These are phyloP conservation scores for Cromileptes altivelis DNA, from an alignment of 2,113 vertebrate species.

Conservation along the genomic window DNA sequence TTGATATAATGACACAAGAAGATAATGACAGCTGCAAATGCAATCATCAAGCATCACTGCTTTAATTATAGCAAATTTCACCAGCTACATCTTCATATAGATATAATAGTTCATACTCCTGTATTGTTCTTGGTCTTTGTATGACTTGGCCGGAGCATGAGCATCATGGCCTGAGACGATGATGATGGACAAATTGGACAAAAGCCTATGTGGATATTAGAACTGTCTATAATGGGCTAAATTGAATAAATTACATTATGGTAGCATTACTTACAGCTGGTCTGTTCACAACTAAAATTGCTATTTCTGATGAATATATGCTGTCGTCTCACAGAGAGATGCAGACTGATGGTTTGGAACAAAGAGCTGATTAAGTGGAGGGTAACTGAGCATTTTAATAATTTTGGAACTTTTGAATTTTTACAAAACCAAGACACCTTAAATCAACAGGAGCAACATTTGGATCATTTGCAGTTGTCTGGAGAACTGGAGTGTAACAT, in stretches of 20 bases:
- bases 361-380: background rate
- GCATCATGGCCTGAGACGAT: background rate
- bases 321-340: background rate
- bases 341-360: background rate
- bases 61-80: conserved; percentile 20
- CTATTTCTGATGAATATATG: background rate
- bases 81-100: conserved; percentile 19
- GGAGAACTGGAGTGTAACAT: background rate
- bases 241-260: conserved; percentile 18
- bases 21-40: conserved; percentile 3
- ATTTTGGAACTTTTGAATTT: background rate
- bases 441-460: background rate
- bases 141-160: background rate
- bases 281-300: background rate
- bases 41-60: background rate
- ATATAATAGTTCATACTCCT: conserved; percentile 12
- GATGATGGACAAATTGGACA: conserved; percentile 24
- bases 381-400: background rate
- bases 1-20: conserved; percentile 1
- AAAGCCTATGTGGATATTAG: conserved; percentile 17
- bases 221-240: conserved; percentile 9
- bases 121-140: conserved; percentile 36
- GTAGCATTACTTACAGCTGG: background rate
- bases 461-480: background rate
- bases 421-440: background rate